These are phyloP conservation scores for Sisor rabdophorus DNA, from an alignment of 2,113 vertebrate genomes.

Conservation along the genomic window DNA sequence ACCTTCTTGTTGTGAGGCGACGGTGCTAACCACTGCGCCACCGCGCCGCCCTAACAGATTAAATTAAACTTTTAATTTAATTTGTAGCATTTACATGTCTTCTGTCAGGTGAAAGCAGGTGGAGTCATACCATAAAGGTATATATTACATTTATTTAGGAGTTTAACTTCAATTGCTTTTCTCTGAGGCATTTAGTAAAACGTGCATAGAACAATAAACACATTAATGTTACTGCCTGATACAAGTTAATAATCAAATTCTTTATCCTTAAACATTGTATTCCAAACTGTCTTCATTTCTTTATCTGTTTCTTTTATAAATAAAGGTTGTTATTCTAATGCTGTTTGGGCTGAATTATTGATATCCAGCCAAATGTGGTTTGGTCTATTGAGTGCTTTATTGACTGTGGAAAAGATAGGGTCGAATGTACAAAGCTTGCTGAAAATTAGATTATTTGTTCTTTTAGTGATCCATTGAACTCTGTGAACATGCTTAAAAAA, in stretches of 20 bases:
- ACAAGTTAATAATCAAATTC: neutral
- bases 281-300: neutral
- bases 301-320: neutral
- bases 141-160: neutral
- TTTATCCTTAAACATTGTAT: neutral
- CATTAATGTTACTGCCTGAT: neutral
- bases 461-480: slow-evolving; percentile 27
- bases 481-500: slow-evolving; percentile 9
- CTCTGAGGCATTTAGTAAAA: neutral
- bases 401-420: slow-evolving; percentile 22
- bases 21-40: no score
- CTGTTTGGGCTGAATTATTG: slow-evolving; percentile 19
- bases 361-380: slow-evolving; percentile 30
- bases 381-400: slow-evolving; percentile 26
- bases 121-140: no score
- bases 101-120: no score
- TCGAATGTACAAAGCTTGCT: slow-evolving; percentile 6
- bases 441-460: slow-evolving; percentile 38
- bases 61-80: no score
- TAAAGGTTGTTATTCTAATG: slow-evolving; percentile 9
- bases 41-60: no score
- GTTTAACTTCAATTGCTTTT: neutral
- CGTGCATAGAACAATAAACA: neutral
- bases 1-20: no score
- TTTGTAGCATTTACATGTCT: no score